Percentiles rank a stretch among this genome's conserved stretches.
These are phyloP conservation scores for Cnemophilus loriae DNA, from an alignment of 2,113 vertebrate genomes.

Conservation along the genomic window DNA sequence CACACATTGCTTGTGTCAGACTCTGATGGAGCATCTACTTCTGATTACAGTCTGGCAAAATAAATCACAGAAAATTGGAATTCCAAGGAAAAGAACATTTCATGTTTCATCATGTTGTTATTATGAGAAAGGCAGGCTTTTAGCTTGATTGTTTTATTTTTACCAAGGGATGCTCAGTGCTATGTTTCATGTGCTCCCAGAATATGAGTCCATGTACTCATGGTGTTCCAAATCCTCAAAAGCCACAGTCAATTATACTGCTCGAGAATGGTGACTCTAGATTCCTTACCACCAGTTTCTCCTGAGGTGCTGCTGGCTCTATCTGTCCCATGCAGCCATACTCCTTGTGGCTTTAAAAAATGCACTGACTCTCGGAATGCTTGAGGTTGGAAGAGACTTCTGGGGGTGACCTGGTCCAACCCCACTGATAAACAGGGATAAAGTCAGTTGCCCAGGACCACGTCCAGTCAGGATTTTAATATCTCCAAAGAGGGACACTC, in stretches of 20 bases:
- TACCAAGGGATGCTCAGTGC: not conserved
- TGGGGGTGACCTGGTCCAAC: not conserved
- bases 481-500: not conserved
- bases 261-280: constrained; percentile 30
- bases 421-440: not conserved
- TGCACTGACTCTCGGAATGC: not conserved
- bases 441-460: not conserved
- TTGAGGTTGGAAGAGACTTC: not conserved
- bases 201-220: not conserved
- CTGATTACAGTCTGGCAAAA: constrained; percentile 8
- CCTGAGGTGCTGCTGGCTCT: constrained; percentile 22
- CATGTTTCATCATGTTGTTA: not conserved
- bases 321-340: not conserved
- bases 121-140: not conserved
- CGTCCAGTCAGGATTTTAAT: not conserved
- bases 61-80: constrained; percentile 30
- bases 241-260: not conserved
- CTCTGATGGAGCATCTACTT: constrained; percentile 9
- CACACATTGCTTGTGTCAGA: not conserved
- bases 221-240: constrained; percentile 37
- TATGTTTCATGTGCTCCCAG: not conserved
- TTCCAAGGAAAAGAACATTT: constrained; percentile 32
- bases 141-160: constrained; percentile 29
- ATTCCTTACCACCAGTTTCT: constrained; percentile 27
- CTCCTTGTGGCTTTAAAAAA: not conserved